These are phyloP conservation scores for Microctonus brassicae DNA, from an alignment of 2,888 invertebrate species.

Conservation along the genomic window DNA sequence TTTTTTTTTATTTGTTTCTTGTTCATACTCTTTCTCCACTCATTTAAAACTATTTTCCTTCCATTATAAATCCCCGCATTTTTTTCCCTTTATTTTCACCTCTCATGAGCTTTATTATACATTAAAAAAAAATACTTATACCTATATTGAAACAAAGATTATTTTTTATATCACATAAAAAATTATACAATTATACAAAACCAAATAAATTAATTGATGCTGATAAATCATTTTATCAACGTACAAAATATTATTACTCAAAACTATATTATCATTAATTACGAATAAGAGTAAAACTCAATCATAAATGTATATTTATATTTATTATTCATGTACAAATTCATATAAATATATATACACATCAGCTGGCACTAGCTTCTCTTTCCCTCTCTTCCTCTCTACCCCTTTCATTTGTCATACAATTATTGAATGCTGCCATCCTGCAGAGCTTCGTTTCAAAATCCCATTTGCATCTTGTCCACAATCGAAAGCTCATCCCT, in stretches of 20 bases:
- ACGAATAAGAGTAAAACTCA: no score
- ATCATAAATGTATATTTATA: no score
- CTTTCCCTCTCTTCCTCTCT: not conserved
- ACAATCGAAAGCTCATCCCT: not conserved
- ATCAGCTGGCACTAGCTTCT: not conserved
- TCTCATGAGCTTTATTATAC: no score
- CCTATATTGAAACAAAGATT: no score
- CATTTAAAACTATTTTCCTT: not conserved
- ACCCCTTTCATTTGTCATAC: not conserved
- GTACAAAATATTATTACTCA: not conserved
- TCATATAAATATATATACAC: no score
- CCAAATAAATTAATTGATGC: not conserved
- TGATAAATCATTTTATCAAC: not conserved
- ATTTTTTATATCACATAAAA: no score
- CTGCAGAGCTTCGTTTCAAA: not conserved
- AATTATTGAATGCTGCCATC: not conserved
- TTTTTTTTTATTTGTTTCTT: not conserved
- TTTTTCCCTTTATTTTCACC: no score
- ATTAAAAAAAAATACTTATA: no score
- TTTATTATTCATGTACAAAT: no score
- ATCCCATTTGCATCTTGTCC: slow-evolving; percentile 4
- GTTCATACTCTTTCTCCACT: not conserved
- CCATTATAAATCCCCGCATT: not conserved
- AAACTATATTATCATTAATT: not conserved
- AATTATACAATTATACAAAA: no score